These are phyloP conservation scores for Salticus scenicus DNA, from an alignment of 2,888 invertebrate species.

Conservation along the genomic window DNA sequence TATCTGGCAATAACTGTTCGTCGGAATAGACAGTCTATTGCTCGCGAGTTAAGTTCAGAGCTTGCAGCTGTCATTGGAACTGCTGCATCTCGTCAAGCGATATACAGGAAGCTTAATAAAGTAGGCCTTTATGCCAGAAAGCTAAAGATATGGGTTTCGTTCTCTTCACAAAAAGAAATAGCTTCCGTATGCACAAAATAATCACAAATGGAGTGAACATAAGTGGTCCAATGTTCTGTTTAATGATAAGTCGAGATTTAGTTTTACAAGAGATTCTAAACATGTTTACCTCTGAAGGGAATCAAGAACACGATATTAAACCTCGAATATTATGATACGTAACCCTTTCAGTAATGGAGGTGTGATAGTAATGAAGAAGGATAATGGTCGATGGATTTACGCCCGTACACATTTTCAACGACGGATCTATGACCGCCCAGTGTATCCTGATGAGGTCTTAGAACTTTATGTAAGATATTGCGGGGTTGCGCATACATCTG, in stretches of 20 bases:
- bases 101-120: slow-evolving; percentile 3
- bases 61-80: background rate
- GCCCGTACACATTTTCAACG: background rate
- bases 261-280: background rate
- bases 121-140: background rate
- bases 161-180: background rate
- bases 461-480: too few relatives aligned
- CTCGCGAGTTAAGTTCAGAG: background rate
- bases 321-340: background rate
- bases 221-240: background rate
- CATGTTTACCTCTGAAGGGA: background rate
- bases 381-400: slow-evolving; percentile 12
- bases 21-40: background rate
- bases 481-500: too few relatives aligned
- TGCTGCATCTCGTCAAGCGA: background rate
- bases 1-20: background rate
- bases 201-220: background rate
- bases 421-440: background rate
- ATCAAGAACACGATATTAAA: background rate
- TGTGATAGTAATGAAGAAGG: background rate
- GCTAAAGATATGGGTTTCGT: background rate
- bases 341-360: too few relatives aligned
- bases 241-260: background rate
- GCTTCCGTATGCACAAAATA: background rate
- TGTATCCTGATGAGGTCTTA: background rate